Conservation (phyloP, 2,888 invertebrate species). For the Escarpia spicata region DNA sequence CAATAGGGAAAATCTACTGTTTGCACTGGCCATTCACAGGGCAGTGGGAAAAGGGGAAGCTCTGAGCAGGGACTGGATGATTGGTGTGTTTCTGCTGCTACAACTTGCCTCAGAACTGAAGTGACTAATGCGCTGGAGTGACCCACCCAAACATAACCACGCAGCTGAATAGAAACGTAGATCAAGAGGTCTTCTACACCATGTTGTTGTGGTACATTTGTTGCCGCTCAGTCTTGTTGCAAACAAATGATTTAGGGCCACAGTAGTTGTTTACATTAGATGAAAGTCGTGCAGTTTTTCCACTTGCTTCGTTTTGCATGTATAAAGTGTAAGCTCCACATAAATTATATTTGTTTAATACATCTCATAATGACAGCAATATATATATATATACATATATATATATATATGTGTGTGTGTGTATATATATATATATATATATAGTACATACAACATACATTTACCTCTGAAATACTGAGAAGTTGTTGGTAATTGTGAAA, state of each 20-base stretch:
- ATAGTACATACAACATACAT: neutral
- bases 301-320: neutral
- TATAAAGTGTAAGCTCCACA: neutral
- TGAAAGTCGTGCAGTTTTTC: neutral
- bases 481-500: neutral
- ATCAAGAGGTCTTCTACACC: neutral
- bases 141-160: neutral
- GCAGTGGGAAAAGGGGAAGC: neutral
- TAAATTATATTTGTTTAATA: neutral
- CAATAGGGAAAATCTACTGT: neutral
- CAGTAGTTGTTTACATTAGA: neutral
- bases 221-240: neutral
- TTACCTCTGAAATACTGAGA: neutral
- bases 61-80: neutral
- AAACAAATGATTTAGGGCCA: neutral
- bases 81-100: neutral
- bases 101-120: neutral
- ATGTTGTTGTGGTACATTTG: neutral
- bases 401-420: too few species aligned
- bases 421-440: neutral
- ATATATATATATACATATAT: too few species aligned
- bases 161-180: neutral
- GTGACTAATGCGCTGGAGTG: neutral
- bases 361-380: too few species aligned
- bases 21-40: neutral